Base-by-base conservation (phyloP, 1,140 invertebrate genomes). In the Coptotermes formosanus region DNA sequence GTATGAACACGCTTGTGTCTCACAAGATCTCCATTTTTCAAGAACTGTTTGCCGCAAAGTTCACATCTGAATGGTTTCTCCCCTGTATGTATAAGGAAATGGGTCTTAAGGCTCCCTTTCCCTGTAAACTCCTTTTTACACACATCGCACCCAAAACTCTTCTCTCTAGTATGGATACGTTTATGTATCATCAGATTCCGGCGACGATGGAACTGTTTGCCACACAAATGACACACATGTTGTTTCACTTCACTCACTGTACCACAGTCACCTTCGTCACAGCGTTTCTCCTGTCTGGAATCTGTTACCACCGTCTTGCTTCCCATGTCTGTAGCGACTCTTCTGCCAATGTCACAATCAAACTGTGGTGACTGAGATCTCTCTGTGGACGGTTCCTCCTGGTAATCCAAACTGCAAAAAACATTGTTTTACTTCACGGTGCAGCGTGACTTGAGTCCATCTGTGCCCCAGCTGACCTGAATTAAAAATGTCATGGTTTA, bases 1-100 rank as follows among this genome's bases (percentile, higher is more conserved):
- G 83, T 84, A 44, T 84, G 83, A 0, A 84, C 55, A 0, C 93
- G 93, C 3, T 93, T 94, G 88, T 96, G 95, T 48, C 48, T 30
- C 19, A 30, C 45, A 23, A 84, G 44, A 23, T 25, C 44, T 55
- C n/a, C 44, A 25, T 45, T 84, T n/a, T n/a, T 84, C 38, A 14
- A 45, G 23, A 84, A 55, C 21, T 52, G 30, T n/a, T 84, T 84
- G 32, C 14, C 8, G 32, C 83, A 84, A 8, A 44, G 3, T 21
- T 25, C 55, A 55, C 83, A 84, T 14, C 44, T 45, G 44, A 52
- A 84, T 38, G 45, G 45, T 52, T 48, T 84, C 59, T 64, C 59
- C 7, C 59, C 59, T 8, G 59, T 23, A 64, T 64, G 59, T 19
- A n/a, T 64, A 19, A 21, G 21, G 6, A 64, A 23, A 23, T 64